Percentiles rank a stretch among this genome's conserved stretches.
Evolutionary conservation across 2,113 vertebrate species (phyloP).

Genomic region (Trematomus loennbergii): DNA sequence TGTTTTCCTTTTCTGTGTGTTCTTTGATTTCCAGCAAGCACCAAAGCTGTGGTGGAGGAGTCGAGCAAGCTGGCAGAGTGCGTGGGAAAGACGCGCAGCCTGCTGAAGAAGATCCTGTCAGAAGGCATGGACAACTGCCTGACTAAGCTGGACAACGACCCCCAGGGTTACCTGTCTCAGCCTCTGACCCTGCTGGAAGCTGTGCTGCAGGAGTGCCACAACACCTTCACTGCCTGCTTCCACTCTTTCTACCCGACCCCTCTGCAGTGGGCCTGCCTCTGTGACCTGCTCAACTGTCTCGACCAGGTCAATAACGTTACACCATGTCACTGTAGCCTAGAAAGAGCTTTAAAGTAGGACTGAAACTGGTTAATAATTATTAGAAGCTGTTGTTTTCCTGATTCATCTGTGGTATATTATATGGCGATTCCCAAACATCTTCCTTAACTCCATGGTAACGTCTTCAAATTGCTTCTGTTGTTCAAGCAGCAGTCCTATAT

Average conservation of each 20-base stretch:
- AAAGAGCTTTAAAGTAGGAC: neutral
- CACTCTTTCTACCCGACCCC: constrained; percentile 98
- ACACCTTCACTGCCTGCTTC: constrained; percentile 98
- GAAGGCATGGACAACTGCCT: constrained; percentile 98
- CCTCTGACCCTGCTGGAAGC: constrained; percentile 95
- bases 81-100: constrained; percentile 96
- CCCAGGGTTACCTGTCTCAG: constrained; percentile 96
- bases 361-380: neutral
- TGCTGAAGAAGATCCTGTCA: constrained; percentile 97
- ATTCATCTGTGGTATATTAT: neutral
- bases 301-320: constrained; percentile 87
- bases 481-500: neutral
- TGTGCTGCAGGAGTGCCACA: constrained; percentile 97
- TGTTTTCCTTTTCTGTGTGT: constrained; percentile 7
- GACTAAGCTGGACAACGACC: constrained; percentile 97
- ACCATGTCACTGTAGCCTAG: neutral
- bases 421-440: neutral
- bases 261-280: constrained; percentile 98
- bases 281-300: constrained; percentile 96
- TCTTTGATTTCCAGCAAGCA: constrained; percentile 84
- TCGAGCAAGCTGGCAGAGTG: constrained; percentile 98
- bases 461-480: neutral
- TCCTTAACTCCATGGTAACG: neutral
- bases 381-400: neutral
- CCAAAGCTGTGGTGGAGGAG: constrained; percentile 97